Percentiles rank a stretch among this genome's conserved stretches.
Evolutionary conservation across 1,140 invertebrate species (phyloP).

Genomic region (Meteorus sp.): DNA sequence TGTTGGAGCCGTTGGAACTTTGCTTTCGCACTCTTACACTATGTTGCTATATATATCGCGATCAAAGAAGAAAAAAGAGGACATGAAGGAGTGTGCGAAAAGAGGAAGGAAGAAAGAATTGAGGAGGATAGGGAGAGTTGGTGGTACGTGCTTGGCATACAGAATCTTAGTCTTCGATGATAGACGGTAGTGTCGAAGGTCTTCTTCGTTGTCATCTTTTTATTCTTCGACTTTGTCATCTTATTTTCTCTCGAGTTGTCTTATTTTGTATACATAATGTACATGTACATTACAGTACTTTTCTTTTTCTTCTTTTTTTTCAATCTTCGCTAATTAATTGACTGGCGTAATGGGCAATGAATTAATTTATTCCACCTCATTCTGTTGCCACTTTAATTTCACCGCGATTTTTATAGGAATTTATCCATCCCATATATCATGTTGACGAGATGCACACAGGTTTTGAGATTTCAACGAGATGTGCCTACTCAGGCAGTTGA

Average conservation of each 20-base stretch:
- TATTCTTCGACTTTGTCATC: not conserved
- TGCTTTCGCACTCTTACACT: slow-evolving; percentile 16
- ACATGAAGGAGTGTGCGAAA: not conserved
- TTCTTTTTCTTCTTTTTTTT: not conserved
- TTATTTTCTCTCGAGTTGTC: not conserved
- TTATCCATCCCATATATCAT: too few species aligned
- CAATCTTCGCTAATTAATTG: slow-evolving; percentile 3
- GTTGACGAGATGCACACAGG: too few species aligned
- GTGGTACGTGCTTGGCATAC: slow-evolving; percentile 30
- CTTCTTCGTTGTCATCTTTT: slow-evolving; percentile 6
- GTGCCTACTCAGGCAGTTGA: too few species aligned
- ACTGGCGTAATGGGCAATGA: not conserved
- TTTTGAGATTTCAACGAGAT: too few species aligned
- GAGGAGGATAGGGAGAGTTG: not conserved
- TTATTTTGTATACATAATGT: too few species aligned
- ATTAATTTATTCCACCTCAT: slow-evolving; percentile 16
- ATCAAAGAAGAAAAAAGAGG: not conserved
- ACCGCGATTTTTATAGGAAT: too few species aligned
- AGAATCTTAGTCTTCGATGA: not conserved
- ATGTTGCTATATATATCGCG: not conserved
- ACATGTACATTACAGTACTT: too few species aligned
- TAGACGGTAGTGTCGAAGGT: slow-evolving; percentile 1
- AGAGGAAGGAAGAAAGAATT: slow-evolving; percentile 17
- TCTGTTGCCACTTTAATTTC: slow-evolving; percentile 4
- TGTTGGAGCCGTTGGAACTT: too few species aligned